Percentiles rank a stretch among this genome's conserved stretches.
These are phyloP conservation scores for Papilio dardanus DNA, from an alignment of 1,140 invertebrate species.

Conservation along the genomic window DNA sequence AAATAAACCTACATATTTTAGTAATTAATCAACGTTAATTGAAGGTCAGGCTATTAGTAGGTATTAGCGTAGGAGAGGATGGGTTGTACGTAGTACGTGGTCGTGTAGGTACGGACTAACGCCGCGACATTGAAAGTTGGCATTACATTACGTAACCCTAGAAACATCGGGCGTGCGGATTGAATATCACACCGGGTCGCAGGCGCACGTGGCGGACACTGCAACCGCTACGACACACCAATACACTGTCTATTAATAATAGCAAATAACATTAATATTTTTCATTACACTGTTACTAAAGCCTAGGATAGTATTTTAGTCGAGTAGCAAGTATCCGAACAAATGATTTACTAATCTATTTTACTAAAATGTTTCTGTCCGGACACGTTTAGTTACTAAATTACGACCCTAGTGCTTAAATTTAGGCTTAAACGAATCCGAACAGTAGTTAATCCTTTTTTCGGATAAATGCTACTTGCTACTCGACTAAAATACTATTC, in stretches of 20 bases:
- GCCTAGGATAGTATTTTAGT: no score
- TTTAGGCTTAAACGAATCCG: no score
- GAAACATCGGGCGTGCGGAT: constrained; percentile 64
- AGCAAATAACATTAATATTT: not conserved
- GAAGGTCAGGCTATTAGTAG: not conserved
- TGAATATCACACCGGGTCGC: constrained; percentile 66
- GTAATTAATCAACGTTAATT: not conserved
- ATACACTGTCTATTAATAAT: constrained; percentile 8
- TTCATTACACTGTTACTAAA: not conserved
- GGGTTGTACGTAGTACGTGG: constrained; percentile 25
- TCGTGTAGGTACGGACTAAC: constrained; percentile 43
- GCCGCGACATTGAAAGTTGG: constrained; percentile 77
- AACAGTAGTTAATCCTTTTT: no score
- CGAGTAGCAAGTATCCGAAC: no score
- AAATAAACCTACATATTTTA: not conserved
- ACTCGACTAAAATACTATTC: no score
- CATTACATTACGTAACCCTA: constrained; percentile 76
- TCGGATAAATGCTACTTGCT: no score
- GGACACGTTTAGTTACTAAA: no score
- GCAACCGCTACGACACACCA: constrained; percentile 12
- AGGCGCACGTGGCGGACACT: constrained; percentile 67
- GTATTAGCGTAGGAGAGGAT: constrained; percentile 34
- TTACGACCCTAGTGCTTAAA: no score
- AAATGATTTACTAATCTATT: no score
- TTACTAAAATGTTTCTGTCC: no score